Evolutionary conservation across 2,797 vertebrate species (phyloP).

Genomic region (Numenius phaeopus): DNA sequence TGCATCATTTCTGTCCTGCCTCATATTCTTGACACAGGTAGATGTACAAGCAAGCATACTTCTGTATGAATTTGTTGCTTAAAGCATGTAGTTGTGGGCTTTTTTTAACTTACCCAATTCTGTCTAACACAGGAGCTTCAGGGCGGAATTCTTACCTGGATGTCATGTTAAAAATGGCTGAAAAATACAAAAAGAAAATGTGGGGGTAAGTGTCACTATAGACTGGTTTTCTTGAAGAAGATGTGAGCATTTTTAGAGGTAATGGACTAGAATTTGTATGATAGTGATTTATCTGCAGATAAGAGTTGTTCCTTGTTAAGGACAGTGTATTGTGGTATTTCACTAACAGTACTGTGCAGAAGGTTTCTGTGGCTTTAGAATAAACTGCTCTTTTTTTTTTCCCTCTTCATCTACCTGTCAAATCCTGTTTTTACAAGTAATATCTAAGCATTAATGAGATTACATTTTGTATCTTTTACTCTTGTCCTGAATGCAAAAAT

Average conservation of each 20-base stretch:
- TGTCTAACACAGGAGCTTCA: constrained; percentile 84
- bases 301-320: not conserved
- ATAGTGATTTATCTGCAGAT: not conserved
- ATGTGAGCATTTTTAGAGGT: not conserved
- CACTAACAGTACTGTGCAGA: not conserved
- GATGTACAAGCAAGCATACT: not conserved
- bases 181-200: constrained; percentile 99
- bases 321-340: not conserved
- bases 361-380: not conserved
- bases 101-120: not conserved
- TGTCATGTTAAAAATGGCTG: constrained; percentile 92
- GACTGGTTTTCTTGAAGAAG: not conserved
- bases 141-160: constrained; percentile 94
- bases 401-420: not conserved
- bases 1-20: constrained; percentile 93
- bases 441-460: not conserved
- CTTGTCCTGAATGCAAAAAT: not conserved
- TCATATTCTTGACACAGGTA: constrained; percentile 97
- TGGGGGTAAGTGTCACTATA: constrained; percentile 89
- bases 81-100: not conserved
- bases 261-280: not conserved
- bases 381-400: not conserved
- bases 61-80: not conserved
- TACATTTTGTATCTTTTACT: not conserved
- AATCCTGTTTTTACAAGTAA: not conserved